phyloP scores from a whole-genome alignment of 2,113 vertebrate genomes.

The Larimichthys crocea region DNA sequence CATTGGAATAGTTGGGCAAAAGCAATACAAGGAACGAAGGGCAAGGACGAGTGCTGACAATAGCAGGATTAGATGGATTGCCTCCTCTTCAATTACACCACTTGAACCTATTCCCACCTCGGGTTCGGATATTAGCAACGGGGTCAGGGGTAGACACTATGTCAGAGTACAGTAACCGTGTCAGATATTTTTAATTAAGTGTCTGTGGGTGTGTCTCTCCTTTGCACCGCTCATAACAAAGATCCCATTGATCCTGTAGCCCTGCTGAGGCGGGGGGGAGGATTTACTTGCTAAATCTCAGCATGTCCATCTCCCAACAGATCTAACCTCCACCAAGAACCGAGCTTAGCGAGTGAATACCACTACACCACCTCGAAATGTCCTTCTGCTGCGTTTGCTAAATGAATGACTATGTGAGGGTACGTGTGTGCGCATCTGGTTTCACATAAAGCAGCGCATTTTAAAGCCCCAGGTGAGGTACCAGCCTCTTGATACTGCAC shows the following conservation, averaged over 20 bases:
- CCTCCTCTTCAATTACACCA: slow-evolving; percentile 56
- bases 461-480: slow-evolving; percentile 60
- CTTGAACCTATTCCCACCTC: slow-evolving; percentile 50
- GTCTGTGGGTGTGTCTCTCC: slow-evolving; percentile 52
- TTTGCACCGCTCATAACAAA: slow-evolving; percentile 60
- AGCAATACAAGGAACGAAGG: slow-evolving; percentile 12
- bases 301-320: slow-evolving; percentile 70
- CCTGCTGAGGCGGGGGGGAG: slow-evolving; percentile 12
- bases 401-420: slow-evolving; percentile 42
- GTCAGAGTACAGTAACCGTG: slow-evolving; percentile 60
- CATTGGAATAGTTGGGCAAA: slow-evolving; percentile 22
- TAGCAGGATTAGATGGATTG: slow-evolving; percentile 61
- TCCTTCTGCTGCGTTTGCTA: slow-evolving; percentile 71
- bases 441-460: slow-evolving; percentile 46
- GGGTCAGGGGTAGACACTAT: slow-evolving; percentile 57
- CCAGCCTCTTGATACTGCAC: slow-evolving; percentile 54
- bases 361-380: slow-evolving; percentile 69
- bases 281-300: slow-evolving; percentile 72
- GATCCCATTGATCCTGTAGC: slow-evolving; percentile 66
- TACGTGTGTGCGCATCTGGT: slow-evolving; percentile 52
- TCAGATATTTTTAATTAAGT: slow-evolving; percentile 71
- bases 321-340: slow-evolving; percentile 62
- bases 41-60: slow-evolving; percentile 51
- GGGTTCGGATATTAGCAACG: slow-evolving; percentile 42
- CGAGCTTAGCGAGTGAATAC: slow-evolving; percentile 46